Conservation (phyloP, 1,140 invertebrate genomes). For the Trichoplusia ni region DNA sequence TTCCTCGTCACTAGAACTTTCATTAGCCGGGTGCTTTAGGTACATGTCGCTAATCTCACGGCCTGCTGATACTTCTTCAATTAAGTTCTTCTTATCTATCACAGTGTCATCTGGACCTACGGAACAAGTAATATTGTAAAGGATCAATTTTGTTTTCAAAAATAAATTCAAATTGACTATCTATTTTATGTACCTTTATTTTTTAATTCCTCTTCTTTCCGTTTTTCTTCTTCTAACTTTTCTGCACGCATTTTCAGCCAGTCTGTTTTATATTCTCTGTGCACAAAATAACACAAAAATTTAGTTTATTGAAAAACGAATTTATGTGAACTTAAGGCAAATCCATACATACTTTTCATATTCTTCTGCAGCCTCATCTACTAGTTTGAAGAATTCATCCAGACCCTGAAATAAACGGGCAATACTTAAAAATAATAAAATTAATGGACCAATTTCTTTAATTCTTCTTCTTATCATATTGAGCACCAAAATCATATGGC, state of each 20-base stretch:
- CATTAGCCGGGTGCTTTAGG: constrained; percentile 86
- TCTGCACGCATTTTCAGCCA: constrained; percentile 86
- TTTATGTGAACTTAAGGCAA: background rate
- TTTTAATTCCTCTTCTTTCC: constrained; percentile 67
- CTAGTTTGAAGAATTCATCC: constrained; percentile 85
- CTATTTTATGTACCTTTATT: constrained; percentile 8
- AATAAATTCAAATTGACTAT: too few relatives aligned
- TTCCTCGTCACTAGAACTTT: constrained; percentile 89
- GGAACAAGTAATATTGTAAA: background rate
- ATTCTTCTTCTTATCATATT: too few relatives aligned
- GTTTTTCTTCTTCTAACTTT: constrained; percentile 78
- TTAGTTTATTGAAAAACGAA: background rate
- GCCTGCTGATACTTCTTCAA: constrained; percentile 81
- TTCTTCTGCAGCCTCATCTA: constrained; percentile 86
- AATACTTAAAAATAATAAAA: background rate
- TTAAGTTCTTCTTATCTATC: constrained; percentile 69
- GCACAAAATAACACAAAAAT: constrained; percentile 39
- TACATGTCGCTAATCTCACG: constrained; percentile 86
- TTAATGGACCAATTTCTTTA: too few relatives aligned
- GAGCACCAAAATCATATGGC: too few relatives aligned
- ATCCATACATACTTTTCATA: constrained; percentile 85
- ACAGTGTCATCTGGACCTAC: constrained; percentile 53
- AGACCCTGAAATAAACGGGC: constrained; percentile 82
- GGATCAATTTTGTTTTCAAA: too few relatives aligned
- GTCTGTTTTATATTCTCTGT: constrained; percentile 87